These are phyloP conservation scores for Noturus placidus DNA, from an alignment of 2,113 vertebrate species.

Conservation along the genomic window DNA sequence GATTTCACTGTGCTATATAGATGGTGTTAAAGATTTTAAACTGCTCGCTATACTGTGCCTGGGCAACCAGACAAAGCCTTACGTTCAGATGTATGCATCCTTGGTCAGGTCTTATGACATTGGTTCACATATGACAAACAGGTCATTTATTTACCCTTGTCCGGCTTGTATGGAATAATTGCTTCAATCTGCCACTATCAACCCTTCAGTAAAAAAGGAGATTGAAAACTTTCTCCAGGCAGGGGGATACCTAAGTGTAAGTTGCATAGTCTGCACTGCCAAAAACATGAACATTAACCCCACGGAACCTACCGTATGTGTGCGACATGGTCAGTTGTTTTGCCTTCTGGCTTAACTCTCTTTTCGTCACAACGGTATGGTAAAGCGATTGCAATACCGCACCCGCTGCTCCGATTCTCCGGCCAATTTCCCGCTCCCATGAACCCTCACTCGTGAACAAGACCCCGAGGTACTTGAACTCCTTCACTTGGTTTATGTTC, in stretches of 20 bases:
- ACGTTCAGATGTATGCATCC: background rate
- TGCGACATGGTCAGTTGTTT: background rate
- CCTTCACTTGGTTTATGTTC: no score
- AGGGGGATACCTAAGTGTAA: background rate
- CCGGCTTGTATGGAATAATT: background rate
- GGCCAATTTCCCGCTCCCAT: no score
- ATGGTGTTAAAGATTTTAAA: background rate
- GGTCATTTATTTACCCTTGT: background rate
- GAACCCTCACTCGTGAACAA: no score
- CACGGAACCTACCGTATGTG: background rate
- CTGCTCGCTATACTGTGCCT: background rate
- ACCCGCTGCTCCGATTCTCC: no score
- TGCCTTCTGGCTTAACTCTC: no score
- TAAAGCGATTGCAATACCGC: no score
- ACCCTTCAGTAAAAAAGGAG: background rate
- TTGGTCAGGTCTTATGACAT: background rate
- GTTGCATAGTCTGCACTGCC: background rate
- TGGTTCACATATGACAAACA: background rate
- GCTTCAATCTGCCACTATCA: background rate
- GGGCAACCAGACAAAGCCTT: background rate
- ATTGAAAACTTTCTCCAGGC: background rate
- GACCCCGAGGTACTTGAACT: no score
- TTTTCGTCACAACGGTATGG: no score
- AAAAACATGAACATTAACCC: background rate
- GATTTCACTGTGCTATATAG: background rate